phyloP scores from a whole-genome alignment of 2,888 invertebrate genomes.

The Amphipyra berbera region DNA sequence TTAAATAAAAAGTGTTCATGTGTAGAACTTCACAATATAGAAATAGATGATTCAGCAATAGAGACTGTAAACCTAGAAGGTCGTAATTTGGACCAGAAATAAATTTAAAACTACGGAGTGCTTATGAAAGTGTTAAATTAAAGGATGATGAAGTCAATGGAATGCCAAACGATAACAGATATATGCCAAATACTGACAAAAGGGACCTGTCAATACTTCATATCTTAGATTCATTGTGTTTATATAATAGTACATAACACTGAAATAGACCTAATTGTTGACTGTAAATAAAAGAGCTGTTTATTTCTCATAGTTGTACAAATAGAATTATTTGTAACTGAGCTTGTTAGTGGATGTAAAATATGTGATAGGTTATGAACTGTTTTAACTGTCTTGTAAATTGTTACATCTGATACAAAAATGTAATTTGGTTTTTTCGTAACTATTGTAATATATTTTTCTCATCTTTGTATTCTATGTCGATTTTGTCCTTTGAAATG shows the following conservation, averaged over 20 bases:
- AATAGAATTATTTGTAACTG: slow-evolving; percentile 66
- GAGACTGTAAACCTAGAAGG: slow-evolving; percentile 48
- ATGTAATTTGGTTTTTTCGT: slow-evolving; percentile 63
- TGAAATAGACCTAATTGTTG: slow-evolving; percentile 58
- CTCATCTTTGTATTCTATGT: slow-evolving; percentile 63
- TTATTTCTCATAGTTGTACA: slow-evolving; percentile 78
- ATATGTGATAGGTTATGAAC: slow-evolving; percentile 62
- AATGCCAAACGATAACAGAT: slow-evolving; percentile 78
- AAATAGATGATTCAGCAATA: slow-evolving; percentile 48
- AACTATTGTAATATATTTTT: slow-evolving; percentile 67
- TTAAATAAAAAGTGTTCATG: slow-evolving; percentile 68
- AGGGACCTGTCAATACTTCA: slow-evolving; percentile 86
- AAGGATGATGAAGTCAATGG: slow-evolving; percentile 53
- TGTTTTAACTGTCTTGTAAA: slow-evolving; percentile 71
- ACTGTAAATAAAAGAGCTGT: slow-evolving; percentile 70
- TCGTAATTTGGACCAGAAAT: slow-evolving; percentile 38
- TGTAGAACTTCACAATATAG: slow-evolving; percentile 52
- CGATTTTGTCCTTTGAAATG: slow-evolving; percentile 61
- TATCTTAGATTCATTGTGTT: slow-evolving; percentile 80
- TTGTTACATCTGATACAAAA: slow-evolving; percentile 65
- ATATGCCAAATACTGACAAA: slow-evolving; percentile 82
- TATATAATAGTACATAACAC: slow-evolving; percentile 53
- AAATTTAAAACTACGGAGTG: slow-evolving; percentile 37
- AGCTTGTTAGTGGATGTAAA: slow-evolving; percentile 69
- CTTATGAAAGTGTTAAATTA: slow-evolving; percentile 46